Evolutionary conservation across 2,113 vertebrate genomes (phyloP), one percentile per base, ranked within the genome.

Genomic region (Capricornis sumatraensis): DNA sequence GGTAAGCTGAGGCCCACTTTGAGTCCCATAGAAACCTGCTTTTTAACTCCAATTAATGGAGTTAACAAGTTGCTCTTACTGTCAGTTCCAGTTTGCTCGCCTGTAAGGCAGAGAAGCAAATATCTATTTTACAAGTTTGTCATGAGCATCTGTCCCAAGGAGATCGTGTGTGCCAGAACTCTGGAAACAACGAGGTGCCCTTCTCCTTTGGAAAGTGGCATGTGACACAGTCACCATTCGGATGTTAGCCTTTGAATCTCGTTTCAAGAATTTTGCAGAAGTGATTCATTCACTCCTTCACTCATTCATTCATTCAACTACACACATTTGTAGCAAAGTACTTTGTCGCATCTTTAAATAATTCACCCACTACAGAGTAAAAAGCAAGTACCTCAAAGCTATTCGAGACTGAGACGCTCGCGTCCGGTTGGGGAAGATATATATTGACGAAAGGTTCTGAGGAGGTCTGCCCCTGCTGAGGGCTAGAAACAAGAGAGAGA

Each of bases 311-410:
- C 71, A 17, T 23, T n/a, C 60, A 87, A 45, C 92, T 19, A 88
- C 7, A 85, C 7, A 82, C 3, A 19, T 21, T 25, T n/a, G 2
- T 33, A 47, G 11, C 74, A 47, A 82, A 58, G 2, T 11, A 50
- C 47, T n/a, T 94, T 25, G 13, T 8, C 62, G 28, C 71, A 83
- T 30, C n/a, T 64, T 76, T 33, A 55, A 81, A 81, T 10, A 21
- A 87, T 30, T 92, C 25, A 58, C 45, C 64, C 81, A n/a, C 14
- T 12, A 76, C 84, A 92, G 89, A 58, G 30, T 40, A 62, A 96
- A 94, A 74, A 50, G 1, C 47, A 88, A 83, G 40, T 98, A 98
- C 98, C 98, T 93, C 13, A 10, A 96, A 98, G 21, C 0, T 16
- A 1, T 6, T 84, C 0, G 0, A 11, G 21, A 40, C 0, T 7